Evolutionary conservation across 2,888 invertebrate species (phyloP).

Genomic region (Linnaemya vulpina): DNA sequence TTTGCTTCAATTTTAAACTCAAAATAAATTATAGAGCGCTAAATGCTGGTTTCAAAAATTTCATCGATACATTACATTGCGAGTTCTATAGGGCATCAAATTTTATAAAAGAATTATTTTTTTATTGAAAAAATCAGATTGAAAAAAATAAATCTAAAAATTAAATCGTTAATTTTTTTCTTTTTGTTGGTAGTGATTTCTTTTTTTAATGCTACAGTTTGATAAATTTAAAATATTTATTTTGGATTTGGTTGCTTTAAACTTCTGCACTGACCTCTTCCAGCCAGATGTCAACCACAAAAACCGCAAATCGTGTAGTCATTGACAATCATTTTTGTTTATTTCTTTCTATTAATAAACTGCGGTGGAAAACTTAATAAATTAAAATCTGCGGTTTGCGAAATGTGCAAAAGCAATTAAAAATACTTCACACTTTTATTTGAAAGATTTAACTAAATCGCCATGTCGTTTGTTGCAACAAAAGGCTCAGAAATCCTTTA

Average conservation of each 20-base stretch:
- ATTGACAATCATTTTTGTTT: background rate
- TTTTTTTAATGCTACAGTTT: background rate
- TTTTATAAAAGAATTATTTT: no score
- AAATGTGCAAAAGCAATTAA: background rate
- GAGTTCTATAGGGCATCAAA: no score
- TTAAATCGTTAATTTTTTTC: no score
- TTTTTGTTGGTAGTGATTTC: background rate
- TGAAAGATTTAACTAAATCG: background rate
- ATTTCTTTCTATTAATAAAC: background rate
- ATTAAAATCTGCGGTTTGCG: constrained; percentile 9
- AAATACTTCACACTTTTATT: background rate
- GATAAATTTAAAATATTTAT: background rate
- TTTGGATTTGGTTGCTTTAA: background rate
- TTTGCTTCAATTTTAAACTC: no score
- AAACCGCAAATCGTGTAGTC: constrained; percentile 30
- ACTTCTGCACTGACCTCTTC: background rate
- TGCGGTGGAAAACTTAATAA: background rate
- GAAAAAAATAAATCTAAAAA: no score
- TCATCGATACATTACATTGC: no score
- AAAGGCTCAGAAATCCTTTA: background rate
- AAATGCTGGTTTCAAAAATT: no score
- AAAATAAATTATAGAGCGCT: no score
- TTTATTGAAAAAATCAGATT: no score
- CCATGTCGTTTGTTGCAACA: no score
- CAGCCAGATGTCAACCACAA: constrained; percentile 21